Percentiles rank a stretch among this genome's conserved stretches.
These are phyloP conservation scores for Sebastes nivosus DNA, from an alignment of 2,797 vertebrate genomes.

Conservation along the genomic window DNA sequence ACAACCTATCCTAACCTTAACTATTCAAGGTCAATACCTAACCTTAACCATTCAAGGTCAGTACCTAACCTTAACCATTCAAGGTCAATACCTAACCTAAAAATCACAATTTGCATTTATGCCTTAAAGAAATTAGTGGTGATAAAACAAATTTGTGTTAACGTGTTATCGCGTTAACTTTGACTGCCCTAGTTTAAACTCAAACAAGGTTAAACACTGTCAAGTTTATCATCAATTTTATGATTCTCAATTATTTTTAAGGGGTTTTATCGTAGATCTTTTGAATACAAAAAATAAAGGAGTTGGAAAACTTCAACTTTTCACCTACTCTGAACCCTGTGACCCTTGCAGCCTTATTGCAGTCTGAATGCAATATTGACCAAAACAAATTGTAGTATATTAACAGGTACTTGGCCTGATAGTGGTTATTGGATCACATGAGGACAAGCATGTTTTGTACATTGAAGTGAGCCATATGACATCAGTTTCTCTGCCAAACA, in stretches of 20 bases:
- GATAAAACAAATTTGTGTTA: too few relatives aligned
- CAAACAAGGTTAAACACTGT: neutral
- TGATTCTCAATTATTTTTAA: too few relatives aligned
- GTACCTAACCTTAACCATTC: too few relatives aligned
- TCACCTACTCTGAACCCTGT: neutral
- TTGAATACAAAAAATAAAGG: neutral
- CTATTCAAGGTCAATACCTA: too few relatives aligned
- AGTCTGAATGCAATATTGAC: neutral
- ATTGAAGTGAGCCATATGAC: neutral
- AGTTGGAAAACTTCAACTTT: neutral
- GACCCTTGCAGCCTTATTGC: neutral
- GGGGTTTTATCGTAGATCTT: neutral
- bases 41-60: too few relatives aligned
- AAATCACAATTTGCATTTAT: too few relatives aligned
- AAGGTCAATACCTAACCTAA: too few relatives aligned
- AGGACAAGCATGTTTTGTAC: neutral
- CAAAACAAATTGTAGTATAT: neutral
- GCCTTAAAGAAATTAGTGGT: too few relatives aligned
- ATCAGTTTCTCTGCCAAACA: neutral
- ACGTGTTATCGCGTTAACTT: too few relatives aligned
- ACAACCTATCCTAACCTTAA: too few relatives aligned
- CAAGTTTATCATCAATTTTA: too few relatives aligned
- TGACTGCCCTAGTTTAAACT: neutral
- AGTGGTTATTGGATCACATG: neutral
- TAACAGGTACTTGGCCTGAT: neutral